These are phyloP conservation scores for Pithecia hirsuta DNA, from an alignment of 2,797 vertebrate genomes.

Conservation along the genomic window DNA sequence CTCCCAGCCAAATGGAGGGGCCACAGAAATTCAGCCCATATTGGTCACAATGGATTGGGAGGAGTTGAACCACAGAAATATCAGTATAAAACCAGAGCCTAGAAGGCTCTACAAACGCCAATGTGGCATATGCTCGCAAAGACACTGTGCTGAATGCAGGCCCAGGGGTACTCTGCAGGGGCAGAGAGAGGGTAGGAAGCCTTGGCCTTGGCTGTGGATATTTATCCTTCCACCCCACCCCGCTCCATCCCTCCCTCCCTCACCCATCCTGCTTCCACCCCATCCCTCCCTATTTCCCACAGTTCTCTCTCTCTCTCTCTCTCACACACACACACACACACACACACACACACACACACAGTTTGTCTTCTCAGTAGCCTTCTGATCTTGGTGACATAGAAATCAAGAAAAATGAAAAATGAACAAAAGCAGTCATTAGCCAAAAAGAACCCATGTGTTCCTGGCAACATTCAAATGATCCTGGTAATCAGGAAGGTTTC, in stretches of 20 bases:
- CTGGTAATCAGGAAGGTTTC: not conserved
- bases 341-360: too few relatives aligned
- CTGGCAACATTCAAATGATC: not conserved
- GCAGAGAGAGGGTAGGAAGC: not conserved
- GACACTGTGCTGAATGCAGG: accelerated
- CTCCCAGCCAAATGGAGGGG: not conserved
- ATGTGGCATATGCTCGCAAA: accelerated
- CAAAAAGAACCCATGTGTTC: not conserved
- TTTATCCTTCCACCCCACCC: not conserved
- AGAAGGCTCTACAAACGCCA: accelerated
- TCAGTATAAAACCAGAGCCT: not conserved
- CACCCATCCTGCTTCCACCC: not conserved
- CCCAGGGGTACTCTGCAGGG: not conserved
- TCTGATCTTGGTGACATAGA: not conserved
- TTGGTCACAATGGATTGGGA: not conserved
- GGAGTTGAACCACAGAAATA: not conserved
- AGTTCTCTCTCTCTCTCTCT: too few relatives aligned
- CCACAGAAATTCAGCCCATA: not conserved
- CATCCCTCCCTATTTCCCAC: not conserved
- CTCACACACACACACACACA: not conserved
- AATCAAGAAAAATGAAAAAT: not conserved
- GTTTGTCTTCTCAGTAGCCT: not conserved
- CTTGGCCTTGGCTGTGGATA: accelerated
- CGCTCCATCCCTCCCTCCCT: accelerated
- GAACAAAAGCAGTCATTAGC: not conserved